These are phyloP conservation scores for Acrocyrtus sp. DNA, from an alignment of 2,888 invertebrate genomes.

Conservation along the genomic window DNA sequence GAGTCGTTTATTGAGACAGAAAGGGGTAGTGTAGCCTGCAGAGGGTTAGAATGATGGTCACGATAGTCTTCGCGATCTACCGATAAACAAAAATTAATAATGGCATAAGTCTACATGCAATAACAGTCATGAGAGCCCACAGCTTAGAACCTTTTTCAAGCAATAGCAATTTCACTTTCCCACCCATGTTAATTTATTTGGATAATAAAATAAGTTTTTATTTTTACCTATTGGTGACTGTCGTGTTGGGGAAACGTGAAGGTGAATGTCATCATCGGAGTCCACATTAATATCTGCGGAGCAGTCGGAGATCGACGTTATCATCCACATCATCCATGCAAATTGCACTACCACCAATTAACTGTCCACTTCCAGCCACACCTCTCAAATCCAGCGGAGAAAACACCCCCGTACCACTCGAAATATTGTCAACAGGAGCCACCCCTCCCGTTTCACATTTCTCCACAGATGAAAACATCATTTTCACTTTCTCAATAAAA, in stretches of 20 bases:
- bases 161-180: too few species aligned
- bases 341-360: conserved; percentile 18
- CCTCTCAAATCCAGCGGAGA: conserved; percentile 58
- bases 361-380: neutral
- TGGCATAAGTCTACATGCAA: too few species aligned
- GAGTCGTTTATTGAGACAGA: conserved; percentile 42
- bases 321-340: conserved; percentile 34
- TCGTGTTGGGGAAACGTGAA: conserved; percentile 53
- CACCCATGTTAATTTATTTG: conserved; percentile 17
- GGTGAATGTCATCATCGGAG: conserved; percentile 65
- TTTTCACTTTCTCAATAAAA: too few species aligned
- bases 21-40: conserved; percentile 47
- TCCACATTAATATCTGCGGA: conserved; percentile 66
- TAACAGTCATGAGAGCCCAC: too few species aligned
- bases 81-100: too few species aligned
- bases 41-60: conserved; percentile 16
- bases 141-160: too few species aligned
- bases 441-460: conserved; percentile 53
- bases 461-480: conserved; percentile 57
- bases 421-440: neutral
- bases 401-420: conserved; percentile 48
- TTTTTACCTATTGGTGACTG: conserved; percentile 38
- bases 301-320: conserved; percentile 63
- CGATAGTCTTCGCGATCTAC: conserved; percentile 51
- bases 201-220: conserved; percentile 4